Base-by-base conservation (phyloP, 2,888 invertebrate species). In the Podabrus alpinus region DNA sequence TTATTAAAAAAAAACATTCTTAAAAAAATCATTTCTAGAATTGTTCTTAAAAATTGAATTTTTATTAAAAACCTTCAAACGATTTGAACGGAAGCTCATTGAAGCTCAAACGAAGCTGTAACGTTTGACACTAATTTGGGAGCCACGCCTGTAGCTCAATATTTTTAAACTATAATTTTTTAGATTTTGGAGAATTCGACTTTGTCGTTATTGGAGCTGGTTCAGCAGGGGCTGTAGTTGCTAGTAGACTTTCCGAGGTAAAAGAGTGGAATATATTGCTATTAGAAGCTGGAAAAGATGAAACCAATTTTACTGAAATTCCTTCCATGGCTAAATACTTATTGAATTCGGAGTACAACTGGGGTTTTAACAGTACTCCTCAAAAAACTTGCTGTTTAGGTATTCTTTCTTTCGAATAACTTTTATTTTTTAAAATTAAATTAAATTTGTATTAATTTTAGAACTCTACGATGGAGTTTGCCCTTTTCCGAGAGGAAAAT, bases 401-500 rank as follows among this genome's bases (percentile, higher is more conserved):
- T 78, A 77, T 24, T n/a, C 13, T 59, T 9, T 71, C n/a, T 11
- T 66, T 21, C 16, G 1, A 66, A 66, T 21, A 15, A 1, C n/a
- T 2, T n/a, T 9, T 45, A 7, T n/a, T 45, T 13, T 29, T 11
- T 3, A 29, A n/a, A 45, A n/a, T n/a, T n/a, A n/a, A 45, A 13
- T 13, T 29, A 3, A 3, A 29, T 4, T 13, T 29, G 4, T 4
- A 64, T 4, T 64, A n/a, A 13, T 61, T 61, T 16, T 11, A 21
- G 15, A 3, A 72, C 67, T 17, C 3, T 10, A 59, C 16, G 24
- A 62, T 10, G 76, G 76, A 15, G 11, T 66, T 11, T 94, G 94
- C 83, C 90, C 92, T 77, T 94, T 92, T 91, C 94, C 94, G 0
- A 88, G 92, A 78, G 83, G 81, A 17, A 80, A 81, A 73, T 77